Conservation (phyloP, 2,113 vertebrate species). For the Glareola pratincola region DNA sequence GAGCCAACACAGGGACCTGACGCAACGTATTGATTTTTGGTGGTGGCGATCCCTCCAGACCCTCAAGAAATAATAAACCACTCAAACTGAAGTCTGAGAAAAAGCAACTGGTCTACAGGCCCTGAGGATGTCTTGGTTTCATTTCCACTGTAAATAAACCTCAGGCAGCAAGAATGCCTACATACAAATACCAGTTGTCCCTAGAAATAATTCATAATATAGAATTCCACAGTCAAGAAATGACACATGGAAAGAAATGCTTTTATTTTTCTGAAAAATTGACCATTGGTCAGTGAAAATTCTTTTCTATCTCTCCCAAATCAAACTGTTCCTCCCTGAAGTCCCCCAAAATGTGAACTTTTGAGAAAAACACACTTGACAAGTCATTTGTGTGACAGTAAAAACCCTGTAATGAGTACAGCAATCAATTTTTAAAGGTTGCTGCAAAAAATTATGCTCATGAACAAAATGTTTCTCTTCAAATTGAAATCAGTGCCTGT, state of each 20-base stretch:
- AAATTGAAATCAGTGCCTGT: not conserved
- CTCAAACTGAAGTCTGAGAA: slow-evolving; percentile 59
- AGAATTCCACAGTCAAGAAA: slow-evolving; percentile 33
- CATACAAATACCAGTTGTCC: slow-evolving; percentile 62
- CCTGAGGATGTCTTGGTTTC: slow-evolving; percentile 64
- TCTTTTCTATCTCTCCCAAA: not conserved
- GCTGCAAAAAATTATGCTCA: not conserved
- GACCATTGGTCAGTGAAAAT: slow-evolving; percentile 6
- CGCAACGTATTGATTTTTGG: slow-evolving; percentile 57
- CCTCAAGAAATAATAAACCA: slow-evolving; percentile 67
- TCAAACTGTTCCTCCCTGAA: not conserved
- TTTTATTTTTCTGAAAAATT: slow-evolving; percentile 51
- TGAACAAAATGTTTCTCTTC: not conserved
- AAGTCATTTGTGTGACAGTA: not conserved
- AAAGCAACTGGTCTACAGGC: slow-evolving; percentile 47
- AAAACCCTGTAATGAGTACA: not conserved
- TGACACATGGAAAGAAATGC: slow-evolving; percentile 44
- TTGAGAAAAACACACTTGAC: not conserved
- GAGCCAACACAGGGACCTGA: slow-evolving; percentile 30
- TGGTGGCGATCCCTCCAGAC: slow-evolving; percentile 31
- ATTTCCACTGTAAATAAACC: slow-evolving; percentile 74
- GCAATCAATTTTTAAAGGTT: slow-evolving; percentile 30
- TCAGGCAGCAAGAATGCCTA: slow-evolving; percentile 59
- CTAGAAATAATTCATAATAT: slow-evolving; percentile 48
- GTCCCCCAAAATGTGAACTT: not conserved